phyloP scores from a whole-genome alignment of 2,797 vertebrate species.

The Platalea minor region DNA sequence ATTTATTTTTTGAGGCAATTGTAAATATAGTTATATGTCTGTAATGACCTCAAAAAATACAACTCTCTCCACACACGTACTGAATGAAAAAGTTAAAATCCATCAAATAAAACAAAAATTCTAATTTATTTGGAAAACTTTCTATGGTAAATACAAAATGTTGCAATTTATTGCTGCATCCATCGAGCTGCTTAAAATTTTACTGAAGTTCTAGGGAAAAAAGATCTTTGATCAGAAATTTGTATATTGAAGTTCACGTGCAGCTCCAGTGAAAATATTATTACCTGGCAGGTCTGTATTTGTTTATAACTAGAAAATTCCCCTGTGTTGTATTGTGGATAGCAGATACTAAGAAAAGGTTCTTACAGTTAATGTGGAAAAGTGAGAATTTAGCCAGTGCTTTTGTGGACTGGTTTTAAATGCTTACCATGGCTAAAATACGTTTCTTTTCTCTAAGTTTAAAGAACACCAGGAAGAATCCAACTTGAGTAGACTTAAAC shows the following conservation, averaged over 20 bases:
- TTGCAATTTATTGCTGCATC: not conserved
- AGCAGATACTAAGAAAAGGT: not conserved
- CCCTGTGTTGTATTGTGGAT: not conserved
- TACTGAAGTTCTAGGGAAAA: not conserved
- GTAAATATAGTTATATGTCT: not conserved
- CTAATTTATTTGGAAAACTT: not conserved
- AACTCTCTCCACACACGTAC: not conserved
- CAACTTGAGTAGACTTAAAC: not conserved
- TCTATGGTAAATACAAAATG: not conserved
- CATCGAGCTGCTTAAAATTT: not conserved
- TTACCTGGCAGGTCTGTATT: not conserved
- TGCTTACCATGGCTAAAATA: not conserved
- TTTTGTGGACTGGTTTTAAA: not conserved
- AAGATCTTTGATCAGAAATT: not conserved
- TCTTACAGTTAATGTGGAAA: not conserved
- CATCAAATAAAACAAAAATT: not conserved
- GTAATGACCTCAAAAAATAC: rapidly evolving
- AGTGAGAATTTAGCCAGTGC: not conserved
- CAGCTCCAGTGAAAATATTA: not conserved
- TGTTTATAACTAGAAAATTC: not conserved
- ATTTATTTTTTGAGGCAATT: not conserved
- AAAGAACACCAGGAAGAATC: not conserved
- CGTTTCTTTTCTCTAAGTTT: not conserved
- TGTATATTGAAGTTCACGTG: not conserved
- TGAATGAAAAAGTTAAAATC: not conserved